Percentiles rank a stretch among this genome's conserved stretches.
phyloP scores from a whole-genome alignment of 2,888 invertebrate species.

The Aquatica leii region DNA sequence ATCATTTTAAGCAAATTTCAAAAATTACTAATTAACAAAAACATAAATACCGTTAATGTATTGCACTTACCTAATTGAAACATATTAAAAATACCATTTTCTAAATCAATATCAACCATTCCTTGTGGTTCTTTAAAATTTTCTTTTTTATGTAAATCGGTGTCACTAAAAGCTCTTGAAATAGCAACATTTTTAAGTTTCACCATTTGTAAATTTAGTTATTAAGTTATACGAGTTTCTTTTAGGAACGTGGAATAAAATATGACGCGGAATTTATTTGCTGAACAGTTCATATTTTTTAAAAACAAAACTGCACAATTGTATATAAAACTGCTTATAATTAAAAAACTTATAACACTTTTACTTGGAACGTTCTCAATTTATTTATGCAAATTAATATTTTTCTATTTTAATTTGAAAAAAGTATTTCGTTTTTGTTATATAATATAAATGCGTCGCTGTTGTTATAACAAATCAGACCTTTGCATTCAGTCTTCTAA shows the following conservation, averaged over 20 bases:
- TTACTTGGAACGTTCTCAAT: too few relatives aligned
- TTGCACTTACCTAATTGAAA: not conserved
- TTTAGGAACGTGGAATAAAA: not conserved
- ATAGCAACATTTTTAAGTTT: slow-evolving; percentile 17
- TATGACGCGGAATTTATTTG: slow-evolving; percentile 2
- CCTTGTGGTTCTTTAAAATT: slow-evolving; percentile 19
- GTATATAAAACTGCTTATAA: slow-evolving; percentile 1
- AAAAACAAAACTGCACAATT: not conserved
- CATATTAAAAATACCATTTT: not conserved
- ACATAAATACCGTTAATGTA: not conserved
- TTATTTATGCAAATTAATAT: not conserved
- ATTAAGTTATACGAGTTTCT: slow-evolving; percentile 1
- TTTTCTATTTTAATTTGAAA: not conserved
- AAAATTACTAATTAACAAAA: not conserved
- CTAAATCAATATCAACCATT: slow-evolving; percentile 23
- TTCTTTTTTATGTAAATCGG: not conserved
- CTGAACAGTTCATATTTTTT: slow-evolving; percentile 1
- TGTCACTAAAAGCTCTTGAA: not conserved
- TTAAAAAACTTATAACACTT: not conserved
- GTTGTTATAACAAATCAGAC: slow-evolving; percentile 28
- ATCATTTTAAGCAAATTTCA: too few relatives aligned
- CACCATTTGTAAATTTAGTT: slow-evolving; percentile 17
- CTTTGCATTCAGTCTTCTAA: slow-evolving; percentile 26
- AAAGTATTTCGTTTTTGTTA: not conserved
- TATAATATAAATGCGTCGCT: not conserved